A percentile compares a stretch with the other conserved stretches of the same genome.
phyloP scores from a whole-genome alignment of 2,888 invertebrate genomes.

The Oegoconia quadripuncta region DNA sequence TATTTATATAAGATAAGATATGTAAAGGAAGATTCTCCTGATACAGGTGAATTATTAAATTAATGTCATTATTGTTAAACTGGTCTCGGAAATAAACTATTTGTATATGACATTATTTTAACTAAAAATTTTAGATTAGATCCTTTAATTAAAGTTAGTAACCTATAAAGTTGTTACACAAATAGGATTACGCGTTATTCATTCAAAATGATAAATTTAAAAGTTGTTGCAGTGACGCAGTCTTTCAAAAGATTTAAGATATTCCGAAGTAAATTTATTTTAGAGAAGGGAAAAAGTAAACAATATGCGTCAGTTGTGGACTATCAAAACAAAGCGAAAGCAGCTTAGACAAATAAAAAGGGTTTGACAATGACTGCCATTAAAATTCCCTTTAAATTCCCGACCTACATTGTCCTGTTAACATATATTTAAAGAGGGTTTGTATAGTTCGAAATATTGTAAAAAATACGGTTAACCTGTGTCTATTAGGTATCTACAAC shows the following conservation, averaged over 20 bases:
- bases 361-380: constrained; percentile 34
- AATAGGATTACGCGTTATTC: too few species aligned
- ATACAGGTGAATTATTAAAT: too few species aligned
- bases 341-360: constrained; percentile 44
- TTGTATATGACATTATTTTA: too few species aligned
- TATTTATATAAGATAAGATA: too few species aligned
- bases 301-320: constrained; percentile 37
- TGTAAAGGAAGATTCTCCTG: too few species aligned
- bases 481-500: not conserved
- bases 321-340: constrained; percentile 49
- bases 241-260: not conserved
- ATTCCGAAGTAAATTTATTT: constrained; percentile 30
- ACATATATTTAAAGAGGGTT: constrained; percentile 3
- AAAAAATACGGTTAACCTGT: not conserved
- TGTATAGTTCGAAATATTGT: constrained; percentile 15
- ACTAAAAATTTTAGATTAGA: too few species aligned
- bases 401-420: constrained; percentile 35
- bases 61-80: too few species aligned
- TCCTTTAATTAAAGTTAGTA: too few species aligned
- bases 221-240: not conserved
- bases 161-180: too few species aligned
- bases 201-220: not conserved
- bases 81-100: too few species aligned
- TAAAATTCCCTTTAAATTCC: constrained; percentile 31
- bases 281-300: constrained; percentile 41